Percentiles rank a stretch among this genome's conserved stretches.
These are phyloP conservation scores for Dryocosmus kuriphilus DNA, from an alignment of 2,888 invertebrate genomes.

Conservation along the genomic window DNA sequence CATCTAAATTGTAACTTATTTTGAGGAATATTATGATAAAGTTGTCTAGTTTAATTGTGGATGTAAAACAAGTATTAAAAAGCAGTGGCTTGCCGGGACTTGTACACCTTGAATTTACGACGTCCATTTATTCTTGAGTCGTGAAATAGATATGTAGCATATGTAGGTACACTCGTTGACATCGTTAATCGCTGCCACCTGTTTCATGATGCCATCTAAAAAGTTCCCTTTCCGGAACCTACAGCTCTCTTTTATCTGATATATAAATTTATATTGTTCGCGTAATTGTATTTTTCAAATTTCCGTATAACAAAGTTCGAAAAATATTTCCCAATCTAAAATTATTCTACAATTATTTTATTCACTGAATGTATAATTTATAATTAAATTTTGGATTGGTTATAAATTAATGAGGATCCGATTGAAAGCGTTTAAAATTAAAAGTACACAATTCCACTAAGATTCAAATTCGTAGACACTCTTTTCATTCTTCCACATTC, in stretches of 20 bases:
- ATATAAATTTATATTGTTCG: constrained; percentile 20
- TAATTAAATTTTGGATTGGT: no score
- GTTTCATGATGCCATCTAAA: constrained; percentile 27
- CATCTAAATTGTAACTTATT: neutral
- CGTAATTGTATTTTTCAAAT: neutral
- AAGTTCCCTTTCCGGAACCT: constrained; percentile 25
- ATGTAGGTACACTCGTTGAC: constrained; percentile 35
- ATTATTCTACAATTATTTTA: no score
- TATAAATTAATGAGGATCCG: no score
- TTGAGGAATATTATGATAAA: neutral
- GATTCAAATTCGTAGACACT: no score
- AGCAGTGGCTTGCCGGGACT: neutral
- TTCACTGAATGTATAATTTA: no score
- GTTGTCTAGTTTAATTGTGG: neutral
- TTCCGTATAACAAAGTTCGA: neutral
- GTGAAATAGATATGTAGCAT: constrained; percentile 32
- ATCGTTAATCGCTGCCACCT: constrained; percentile 38
- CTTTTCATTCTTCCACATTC: no score
- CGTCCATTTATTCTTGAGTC: constrained; percentile 14
- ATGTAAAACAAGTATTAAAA: constrained; percentile 4
- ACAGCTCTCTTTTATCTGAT: neutral
- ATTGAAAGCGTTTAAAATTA: no score
- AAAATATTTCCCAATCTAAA: neutral
- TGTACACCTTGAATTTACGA: constrained; percentile 26
- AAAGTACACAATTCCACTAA: no score